Evolutionary conservation across 2,113 vertebrate genomes (phyloP).

Genomic region (Rana temporaria): DNA sequence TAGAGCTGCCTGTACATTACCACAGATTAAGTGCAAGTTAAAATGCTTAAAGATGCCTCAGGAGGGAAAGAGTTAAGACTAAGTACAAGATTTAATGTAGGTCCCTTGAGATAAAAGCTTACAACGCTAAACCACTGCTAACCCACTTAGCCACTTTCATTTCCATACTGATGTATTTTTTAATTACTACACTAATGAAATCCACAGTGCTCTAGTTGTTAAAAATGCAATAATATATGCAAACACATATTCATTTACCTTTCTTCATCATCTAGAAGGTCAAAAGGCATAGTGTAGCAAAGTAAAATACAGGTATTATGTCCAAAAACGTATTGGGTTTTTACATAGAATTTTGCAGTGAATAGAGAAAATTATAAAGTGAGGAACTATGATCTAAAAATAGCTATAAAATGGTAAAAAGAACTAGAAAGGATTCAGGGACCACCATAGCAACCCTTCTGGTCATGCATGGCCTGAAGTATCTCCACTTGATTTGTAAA

Average conservation of each 20-base stretch:
- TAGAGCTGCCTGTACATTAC: slow-evolving; percentile 3
- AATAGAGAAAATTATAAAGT: too few relatives aligned
- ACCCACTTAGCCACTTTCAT: slow-evolving; percentile 55
- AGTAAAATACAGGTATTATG: neutral
- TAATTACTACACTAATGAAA: slow-evolving; percentile 55
- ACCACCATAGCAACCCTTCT: too few relatives aligned
- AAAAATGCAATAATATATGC: slow-evolving; percentile 50
- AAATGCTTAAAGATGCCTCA: slow-evolving; percentile 8
- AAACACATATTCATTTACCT: slow-evolving; percentile 51
- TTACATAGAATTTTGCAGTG: too few relatives aligned
- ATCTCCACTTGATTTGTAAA: too few relatives aligned
- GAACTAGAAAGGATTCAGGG: too few relatives aligned
- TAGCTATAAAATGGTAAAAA: too few relatives aligned
- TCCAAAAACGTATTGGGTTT: neutral
- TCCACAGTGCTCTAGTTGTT: slow-evolving; percentile 41
- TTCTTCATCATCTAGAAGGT: slow-evolving; percentile 19
- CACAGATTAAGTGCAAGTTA: neutral
- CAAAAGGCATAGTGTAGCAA: slow-evolving; percentile 29
- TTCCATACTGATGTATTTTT: slow-evolving; percentile 58
- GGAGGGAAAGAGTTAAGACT: slow-evolving; percentile 43
- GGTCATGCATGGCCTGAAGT: too few relatives aligned
- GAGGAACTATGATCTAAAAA: too few relatives aligned
- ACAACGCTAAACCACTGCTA: slow-evolving; percentile 51
- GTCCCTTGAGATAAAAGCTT: slow-evolving; percentile 45
- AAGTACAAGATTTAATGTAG: slow-evolving; percentile 40